phyloP scores from a whole-genome alignment of 2,113 vertebrate genomes.

The Hyperopisus bebe region DNA sequence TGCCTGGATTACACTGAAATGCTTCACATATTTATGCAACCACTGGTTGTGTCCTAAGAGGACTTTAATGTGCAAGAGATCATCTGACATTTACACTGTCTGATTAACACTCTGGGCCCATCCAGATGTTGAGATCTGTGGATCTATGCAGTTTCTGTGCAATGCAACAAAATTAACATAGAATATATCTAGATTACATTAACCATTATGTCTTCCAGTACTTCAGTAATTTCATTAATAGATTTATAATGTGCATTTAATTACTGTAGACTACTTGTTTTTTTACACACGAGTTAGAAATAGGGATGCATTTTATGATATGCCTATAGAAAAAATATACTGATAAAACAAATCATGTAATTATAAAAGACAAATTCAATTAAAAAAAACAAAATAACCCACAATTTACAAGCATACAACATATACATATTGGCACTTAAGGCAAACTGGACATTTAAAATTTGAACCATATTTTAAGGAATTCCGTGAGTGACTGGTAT shows the following conservation, averaged over 20 bases:
- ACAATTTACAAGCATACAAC: background rate
- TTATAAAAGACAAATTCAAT: background rate
- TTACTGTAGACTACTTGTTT: background rate
- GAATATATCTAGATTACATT: background rate
- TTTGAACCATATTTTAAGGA: slow-evolving; percentile 11
- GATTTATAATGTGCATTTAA: background rate
- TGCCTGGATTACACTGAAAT: background rate
- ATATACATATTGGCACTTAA: background rate
- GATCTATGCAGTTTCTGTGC: background rate
- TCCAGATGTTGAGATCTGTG: background rate
- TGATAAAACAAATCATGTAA: background rate
- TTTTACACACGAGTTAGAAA: background rate
- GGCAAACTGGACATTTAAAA: background rate
- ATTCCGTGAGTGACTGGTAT: slow-evolving; percentile 40
- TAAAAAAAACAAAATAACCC: background rate
- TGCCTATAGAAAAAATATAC: background rate
- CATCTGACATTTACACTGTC: background rate
- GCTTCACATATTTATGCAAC: background rate
- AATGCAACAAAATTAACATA: background rate
- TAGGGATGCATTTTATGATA: background rate
- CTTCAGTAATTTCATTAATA: background rate
- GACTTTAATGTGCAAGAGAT: background rate
- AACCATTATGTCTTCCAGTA: background rate
- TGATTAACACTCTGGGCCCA: background rate
- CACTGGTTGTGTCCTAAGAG: background rate